Evolutionary conservation across 2,888 invertebrate species (phyloP), one percentile per base, ranked within the genome.

Genomic region (Mechanitis mazaeus): DNA sequence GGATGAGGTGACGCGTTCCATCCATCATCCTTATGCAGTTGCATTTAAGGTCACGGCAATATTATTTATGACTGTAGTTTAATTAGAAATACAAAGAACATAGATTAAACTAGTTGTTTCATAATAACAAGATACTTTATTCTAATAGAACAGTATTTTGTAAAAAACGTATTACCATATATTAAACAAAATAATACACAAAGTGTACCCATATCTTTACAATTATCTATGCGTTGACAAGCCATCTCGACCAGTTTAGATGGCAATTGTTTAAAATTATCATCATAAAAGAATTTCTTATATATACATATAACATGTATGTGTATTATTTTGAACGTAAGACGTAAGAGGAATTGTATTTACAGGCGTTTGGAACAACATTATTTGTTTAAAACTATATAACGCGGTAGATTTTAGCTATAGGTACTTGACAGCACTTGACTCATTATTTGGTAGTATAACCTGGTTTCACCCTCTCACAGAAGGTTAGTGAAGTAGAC

Each of bases 21-120:
- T 64, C 62, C 64, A 60, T 64, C 62, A 62, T 56, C 56, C 53
- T 60, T 56, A 56, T 60, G 60, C 60, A 57, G 50, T 50, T 50
- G 50, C 56, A 45, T 59, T 33, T 33, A 20, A 55, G 50, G 31
- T 50, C 50, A 31, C 20, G 31, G 31, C 50, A 50, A 50, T 50
- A 31, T 31, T 31, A 50, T 9, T 31, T 31, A 50, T 20, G 31
- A 50, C n/a, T 42, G 2, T 5, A 9, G 42, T 31, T 50, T 50
- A 50, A 50, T 50, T 50, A 50, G 50, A 50, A 7, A 50, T 11
- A 31, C 7, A 50, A n/a, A 50, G 9, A 47, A 31, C 7, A 3
- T 50, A 28, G 11, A 28, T 31, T 31, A 5, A 50, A 50, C 7
- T 50, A 31, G 31, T 50, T 50, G 50, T 31, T 6, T 3, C 1